A percentile compares a stretch with the other conserved stretches of the same genome.
phyloP scores from a whole-genome alignment of 2,888 invertebrate genomes.

The Seira musarum region DNA sequence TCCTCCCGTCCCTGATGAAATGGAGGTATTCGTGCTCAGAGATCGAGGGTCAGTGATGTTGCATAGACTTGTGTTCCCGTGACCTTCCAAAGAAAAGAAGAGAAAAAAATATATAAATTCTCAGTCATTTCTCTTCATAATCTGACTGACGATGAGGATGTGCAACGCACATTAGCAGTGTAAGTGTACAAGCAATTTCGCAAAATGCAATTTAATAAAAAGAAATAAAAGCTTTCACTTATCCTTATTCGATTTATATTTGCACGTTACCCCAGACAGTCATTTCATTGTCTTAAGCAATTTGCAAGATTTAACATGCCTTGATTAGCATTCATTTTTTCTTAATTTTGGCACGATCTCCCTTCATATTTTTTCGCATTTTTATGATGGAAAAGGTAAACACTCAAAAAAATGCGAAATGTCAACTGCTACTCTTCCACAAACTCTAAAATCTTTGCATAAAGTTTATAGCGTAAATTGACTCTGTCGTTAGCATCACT shows the following conservation, averaged over 20 bases:
- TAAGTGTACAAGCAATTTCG: no score
- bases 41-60: slow-evolving; percentile 69
- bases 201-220: no score
- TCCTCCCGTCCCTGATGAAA: slow-evolving; percentile 64
- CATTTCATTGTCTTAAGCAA: slow-evolving; percentile 40
- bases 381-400: background rate
- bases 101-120: slow-evolving; percentile 11
- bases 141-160: slow-evolving; percentile 8
- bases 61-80: slow-evolving; percentile 68
- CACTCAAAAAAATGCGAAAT: background rate
- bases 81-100: slow-evolving; percentile 53
- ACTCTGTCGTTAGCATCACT: slow-evolving; percentile 15
- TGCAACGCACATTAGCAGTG: background rate
- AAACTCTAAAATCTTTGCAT: background rate
- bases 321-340: slow-evolving; percentile 44
- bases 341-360: background rate
- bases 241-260: no score
- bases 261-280: slow-evolving; percentile 7
- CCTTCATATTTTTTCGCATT: background rate
- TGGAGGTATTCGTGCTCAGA: slow-evolving; percentile 63
- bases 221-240: no score
- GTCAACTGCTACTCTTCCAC: background rate
- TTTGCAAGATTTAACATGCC: slow-evolving; percentile 52
- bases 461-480: background rate
- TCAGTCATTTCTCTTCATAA: slow-evolving; percentile 32